Evolutionary conservation across 2,797 vertebrate species (phyloP).

Genomic region (Acipenser oxyrinchus): DNA sequence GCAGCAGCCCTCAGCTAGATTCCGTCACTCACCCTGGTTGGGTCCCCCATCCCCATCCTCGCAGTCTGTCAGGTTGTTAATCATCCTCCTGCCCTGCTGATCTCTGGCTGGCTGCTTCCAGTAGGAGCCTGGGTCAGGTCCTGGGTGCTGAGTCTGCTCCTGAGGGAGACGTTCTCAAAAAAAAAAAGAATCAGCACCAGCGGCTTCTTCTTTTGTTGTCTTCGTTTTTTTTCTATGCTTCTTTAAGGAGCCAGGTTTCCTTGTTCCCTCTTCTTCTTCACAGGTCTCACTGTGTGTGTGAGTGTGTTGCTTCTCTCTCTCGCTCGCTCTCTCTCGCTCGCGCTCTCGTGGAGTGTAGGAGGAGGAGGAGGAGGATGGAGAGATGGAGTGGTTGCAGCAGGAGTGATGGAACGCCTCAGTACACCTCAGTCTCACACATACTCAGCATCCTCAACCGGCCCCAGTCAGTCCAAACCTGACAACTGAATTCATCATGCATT

Average conservation of each 20-base stretch:
- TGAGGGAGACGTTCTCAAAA: not conserved
- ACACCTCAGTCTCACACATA: constrained; percentile 51
- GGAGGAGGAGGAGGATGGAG: constrained; percentile 57
- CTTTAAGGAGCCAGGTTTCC: constrained; percentile 41
- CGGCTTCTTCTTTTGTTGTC: constrained; percentile 22
- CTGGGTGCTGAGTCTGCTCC: constrained; percentile 18
- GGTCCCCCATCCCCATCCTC: constrained; percentile 90
- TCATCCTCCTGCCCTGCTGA: constrained; percentile 64
- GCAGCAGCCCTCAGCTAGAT: constrained; percentile 39
- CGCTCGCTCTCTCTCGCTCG: constrained; percentile 26
- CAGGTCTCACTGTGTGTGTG: too few species aligned
- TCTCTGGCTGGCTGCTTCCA: constrained; percentile 10
- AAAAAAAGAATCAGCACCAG: too few species aligned
- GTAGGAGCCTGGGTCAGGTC: constrained; percentile 22
- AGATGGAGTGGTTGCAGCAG: constrained; percentile 68
- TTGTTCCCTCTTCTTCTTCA: constrained; percentile 39
- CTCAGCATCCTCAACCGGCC: constrained; percentile 37
- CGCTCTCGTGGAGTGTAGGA: constrained; percentile 44
- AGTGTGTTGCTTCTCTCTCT: constrained; percentile 41
- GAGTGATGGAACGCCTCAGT: constrained; percentile 57
- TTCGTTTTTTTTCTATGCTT: constrained; percentile 41
- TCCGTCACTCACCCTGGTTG: constrained; percentile 83
- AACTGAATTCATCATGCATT: constrained; percentile 78
- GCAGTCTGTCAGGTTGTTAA: constrained; percentile 94
- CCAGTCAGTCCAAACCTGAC: constrained; percentile 56